phyloP scores from a whole-genome alignment of 2,888 invertebrate species.

The Amiota communis region DNA sequence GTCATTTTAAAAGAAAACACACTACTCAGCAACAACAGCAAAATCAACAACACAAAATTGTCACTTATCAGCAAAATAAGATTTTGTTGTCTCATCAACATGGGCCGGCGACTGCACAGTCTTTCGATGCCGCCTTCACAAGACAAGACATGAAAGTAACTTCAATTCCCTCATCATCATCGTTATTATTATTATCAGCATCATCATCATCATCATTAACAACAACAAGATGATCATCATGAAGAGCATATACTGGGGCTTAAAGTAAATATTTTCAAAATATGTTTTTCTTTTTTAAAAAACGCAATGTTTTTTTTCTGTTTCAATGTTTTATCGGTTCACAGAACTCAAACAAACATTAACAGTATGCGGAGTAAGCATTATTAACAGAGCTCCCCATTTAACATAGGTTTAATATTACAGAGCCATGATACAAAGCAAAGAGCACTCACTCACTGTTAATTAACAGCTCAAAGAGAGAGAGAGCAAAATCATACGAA shows the following conservation, averaged over 20 bases:
- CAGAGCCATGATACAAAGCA: no score
- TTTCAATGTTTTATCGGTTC: background rate
- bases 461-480: background rate
- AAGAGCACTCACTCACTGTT: no score
- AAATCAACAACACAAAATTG: no score
- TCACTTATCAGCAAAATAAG: no score
- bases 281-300: conserved; percentile 30
- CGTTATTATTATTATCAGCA: background rate
- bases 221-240: background rate
- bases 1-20: no score
- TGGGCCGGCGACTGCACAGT: background rate
- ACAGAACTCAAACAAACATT: background rate
- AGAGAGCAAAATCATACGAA: background rate
- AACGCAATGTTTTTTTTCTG: conserved; percentile 13
- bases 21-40: no score
- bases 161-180: background rate
- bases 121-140: background rate
- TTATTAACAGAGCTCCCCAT: no score
- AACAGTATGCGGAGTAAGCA: background rate
- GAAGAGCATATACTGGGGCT: background rate
- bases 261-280: conserved; percentile 10
- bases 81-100: background rate
- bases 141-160: background rate
- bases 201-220: background rate
- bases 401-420: no score